Evolutionary conservation across 2,797 vertebrate species (phyloP), one percentile per base, ranked within the genome.

Genomic region (Danionella dracula): DNA sequence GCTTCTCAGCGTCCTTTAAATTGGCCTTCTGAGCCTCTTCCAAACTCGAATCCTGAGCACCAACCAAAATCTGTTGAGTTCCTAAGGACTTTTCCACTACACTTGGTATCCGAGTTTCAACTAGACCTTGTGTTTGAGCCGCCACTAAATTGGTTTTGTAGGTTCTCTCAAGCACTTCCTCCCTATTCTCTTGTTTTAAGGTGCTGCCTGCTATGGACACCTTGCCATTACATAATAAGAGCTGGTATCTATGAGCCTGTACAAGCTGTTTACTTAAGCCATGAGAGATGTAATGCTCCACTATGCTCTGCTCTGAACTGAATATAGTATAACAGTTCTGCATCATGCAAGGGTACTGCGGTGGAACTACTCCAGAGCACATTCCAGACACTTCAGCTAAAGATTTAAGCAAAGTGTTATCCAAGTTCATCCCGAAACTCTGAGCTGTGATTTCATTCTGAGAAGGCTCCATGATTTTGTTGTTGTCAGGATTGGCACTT

Each of bases 331-430:
- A 92, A 50, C 97, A 99, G 32, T 94, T 94, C 75, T 94, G 92
- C 83, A 99, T 93, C 96, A 99, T 99, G 80, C 97, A 99, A 0
- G 97, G 97, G 76, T 96, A 99, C 66, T 98, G 96, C 68, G 94
- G 86, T 42, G 92, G 80, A 71, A 88, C 92, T 68, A 88, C 91
- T 82, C 92, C 94, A 2, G 80, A 93, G 82, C 96, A 99, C 82
- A 96, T 93, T 0, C 90, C 91, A 7, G 94, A 89, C 4, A 96
- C 96, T 40, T 95, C 94, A 0, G 91, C 93, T 2, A 88, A 92
- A 46, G 94, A 82, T 82, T 99, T 99, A 81, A 99, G 89, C 10
- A 89, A 89, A 66, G 92, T 95, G 80, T 92, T 85, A 83, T 91
- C 90, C 84, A 93, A 92, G 81, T 89, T 92, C 68, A 89, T 90